Evolutionary conservation across 2,888 invertebrate genomes (phyloP).

Genomic region (Andrena fulva): DNA sequence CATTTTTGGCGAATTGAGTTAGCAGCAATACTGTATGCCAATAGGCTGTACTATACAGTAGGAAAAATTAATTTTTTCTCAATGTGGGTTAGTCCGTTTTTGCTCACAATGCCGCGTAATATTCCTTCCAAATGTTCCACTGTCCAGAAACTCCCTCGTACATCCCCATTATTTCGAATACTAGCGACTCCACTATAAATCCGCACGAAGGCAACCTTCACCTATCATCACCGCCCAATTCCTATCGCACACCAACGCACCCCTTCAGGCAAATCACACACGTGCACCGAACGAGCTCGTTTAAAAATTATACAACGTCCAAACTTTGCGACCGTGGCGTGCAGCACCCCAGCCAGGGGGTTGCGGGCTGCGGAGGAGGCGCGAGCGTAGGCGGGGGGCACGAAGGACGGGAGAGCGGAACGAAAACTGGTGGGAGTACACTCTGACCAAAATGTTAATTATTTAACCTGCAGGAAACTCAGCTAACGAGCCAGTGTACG

Average conservation of each 20-base stretch:
- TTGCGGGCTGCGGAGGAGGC: conserved; percentile 11
- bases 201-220: background rate
- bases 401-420: conserved; percentile 46
- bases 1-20: too few relatives aligned
- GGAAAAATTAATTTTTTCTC: too few relatives aligned
- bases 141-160: too few relatives aligned
- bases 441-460: conserved; percentile 83
- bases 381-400: conserved; percentile 36
- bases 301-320: conserved; percentile 9
- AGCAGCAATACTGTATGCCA: too few relatives aligned
- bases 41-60: too few relatives aligned
- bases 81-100: too few relatives aligned
- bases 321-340: conserved; percentile 31
- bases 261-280: background rate
- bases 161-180: too few relatives aligned
- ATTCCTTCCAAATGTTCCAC: too few relatives aligned
- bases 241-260: background rate
- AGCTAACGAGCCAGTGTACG: conserved; percentile 78
- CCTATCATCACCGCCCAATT: background rate
- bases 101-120: too few relatives aligned
- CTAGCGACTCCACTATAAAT: too few relatives aligned
- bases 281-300: background rate
- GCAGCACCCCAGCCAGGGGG: conserved; percentile 36
- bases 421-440: conserved; percentile 70
- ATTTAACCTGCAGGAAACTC: conserved; percentile 80